Evolutionary conservation across 1,140 invertebrate species (phyloP).

Genomic region (Pseudachorutes palmiensis): DNA sequence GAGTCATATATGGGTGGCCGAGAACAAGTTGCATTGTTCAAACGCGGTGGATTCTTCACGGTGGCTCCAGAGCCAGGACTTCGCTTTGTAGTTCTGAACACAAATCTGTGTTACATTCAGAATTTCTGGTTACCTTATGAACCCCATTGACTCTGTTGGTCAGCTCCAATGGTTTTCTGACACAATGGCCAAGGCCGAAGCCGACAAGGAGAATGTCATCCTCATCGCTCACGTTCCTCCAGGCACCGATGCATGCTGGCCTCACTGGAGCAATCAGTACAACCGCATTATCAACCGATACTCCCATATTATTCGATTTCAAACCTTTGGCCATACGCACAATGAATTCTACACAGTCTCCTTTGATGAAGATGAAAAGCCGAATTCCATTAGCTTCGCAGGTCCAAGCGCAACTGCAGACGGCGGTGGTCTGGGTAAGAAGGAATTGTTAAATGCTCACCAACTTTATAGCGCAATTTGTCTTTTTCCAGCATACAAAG

Average conservation of each 20-base stretch:
- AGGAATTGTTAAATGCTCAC: too few species aligned
- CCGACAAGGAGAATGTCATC: too few species aligned
- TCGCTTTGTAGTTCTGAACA: constrained; percentile 50
- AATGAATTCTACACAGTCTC: constrained; percentile 23
- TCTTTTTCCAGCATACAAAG: constrained; percentile 26
- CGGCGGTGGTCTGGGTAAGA: constrained; percentile 13
- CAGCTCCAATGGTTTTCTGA: too few species aligned
- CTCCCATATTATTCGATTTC: constrained; percentile 30
- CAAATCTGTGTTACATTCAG: constrained; percentile 48
- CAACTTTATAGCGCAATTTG: too few species aligned
- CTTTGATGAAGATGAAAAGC: constrained; percentile 18
- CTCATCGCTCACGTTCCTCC: constrained; percentile 59
- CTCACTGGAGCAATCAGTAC: constrained; percentile 43
- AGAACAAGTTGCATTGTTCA: constrained; percentile 38
- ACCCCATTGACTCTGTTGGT: too few species aligned
- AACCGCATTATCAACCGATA: constrained; percentile 42
- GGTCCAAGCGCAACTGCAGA: constrained; percentile 11
- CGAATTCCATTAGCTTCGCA: constrained; percentile 13
- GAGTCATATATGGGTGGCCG: neutral
- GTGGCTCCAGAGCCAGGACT: constrained; percentile 46
- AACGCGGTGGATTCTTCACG: constrained; percentile 49
- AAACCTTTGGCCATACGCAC: too few species aligned
- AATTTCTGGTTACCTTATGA: constrained; percentile 56
- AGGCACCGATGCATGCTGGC: constrained; percentile 50
- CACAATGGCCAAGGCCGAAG: too few species aligned